phyloP scores from a whole-genome alignment of 2,888 invertebrate genomes.

The Phasia obesa region DNA sequence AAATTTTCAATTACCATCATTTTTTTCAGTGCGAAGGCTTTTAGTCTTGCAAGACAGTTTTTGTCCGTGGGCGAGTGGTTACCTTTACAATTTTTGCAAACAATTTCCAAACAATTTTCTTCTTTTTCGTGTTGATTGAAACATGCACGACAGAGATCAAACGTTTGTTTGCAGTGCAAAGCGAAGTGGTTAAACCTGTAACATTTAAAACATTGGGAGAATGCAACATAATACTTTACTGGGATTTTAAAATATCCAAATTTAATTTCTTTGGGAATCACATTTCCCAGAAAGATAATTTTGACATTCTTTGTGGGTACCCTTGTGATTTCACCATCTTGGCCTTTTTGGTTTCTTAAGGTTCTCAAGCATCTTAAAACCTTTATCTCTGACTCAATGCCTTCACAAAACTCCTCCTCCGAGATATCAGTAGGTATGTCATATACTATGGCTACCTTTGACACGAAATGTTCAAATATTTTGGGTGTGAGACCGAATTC shows the following conservation, averaged over 20 bases:
- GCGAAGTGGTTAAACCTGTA: neutral
- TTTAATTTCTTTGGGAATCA: neutral
- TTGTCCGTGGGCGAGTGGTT: too few species aligned
- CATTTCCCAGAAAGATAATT: neutral
- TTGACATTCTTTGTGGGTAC: neutral
- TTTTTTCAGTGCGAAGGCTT: too few species aligned
- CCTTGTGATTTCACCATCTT: neutral
- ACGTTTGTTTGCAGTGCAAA: neutral
- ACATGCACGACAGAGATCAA: neutral
- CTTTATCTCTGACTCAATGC: neutral
- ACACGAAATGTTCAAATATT: too few species aligned
- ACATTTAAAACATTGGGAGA: neutral
- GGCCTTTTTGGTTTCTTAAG: neutral
- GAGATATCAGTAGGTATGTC: too few species aligned
- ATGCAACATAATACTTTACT: neutral
- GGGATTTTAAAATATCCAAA: neutral
- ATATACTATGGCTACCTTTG: too few species aligned
- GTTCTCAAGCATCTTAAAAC: neutral
- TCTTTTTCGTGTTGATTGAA: neutral
- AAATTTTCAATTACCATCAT: too few species aligned
- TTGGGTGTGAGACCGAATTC: too few species aligned
- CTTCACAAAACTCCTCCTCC: neutral
- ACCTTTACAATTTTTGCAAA: neutral
- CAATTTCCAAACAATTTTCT: neutral
- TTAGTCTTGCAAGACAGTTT: too few species aligned